A percentile compares a stretch with the other conserved stretches of the same genome.
These are phyloP conservation scores for Macropis europaea DNA, from an alignment of 2,888 invertebrate species.

Conservation along the genomic window DNA sequence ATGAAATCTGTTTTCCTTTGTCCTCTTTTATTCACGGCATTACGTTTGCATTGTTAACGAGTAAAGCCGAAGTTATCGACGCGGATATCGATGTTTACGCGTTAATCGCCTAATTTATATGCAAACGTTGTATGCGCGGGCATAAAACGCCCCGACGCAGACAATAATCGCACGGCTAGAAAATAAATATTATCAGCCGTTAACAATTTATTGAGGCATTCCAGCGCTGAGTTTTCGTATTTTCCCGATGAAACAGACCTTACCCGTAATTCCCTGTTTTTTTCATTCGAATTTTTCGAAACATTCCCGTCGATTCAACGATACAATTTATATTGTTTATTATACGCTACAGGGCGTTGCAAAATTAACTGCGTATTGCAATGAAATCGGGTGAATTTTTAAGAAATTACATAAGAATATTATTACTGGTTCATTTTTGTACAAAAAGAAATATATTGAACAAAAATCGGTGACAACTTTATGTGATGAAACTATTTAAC, in stretches of 20 bases:
- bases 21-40: neutral
- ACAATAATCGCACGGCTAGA: constrained; percentile 24
- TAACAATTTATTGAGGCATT: constrained; percentile 13
- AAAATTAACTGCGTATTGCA: no score
- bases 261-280: no score
- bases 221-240: no score
- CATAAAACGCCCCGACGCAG: constrained; percentile 10
- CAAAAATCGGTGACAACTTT: no score
- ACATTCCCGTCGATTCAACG: neutral
- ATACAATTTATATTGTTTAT: no score
- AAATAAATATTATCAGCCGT: constrained; percentile 22
- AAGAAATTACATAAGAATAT: no score
- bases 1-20: neutral
- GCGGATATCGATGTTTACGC: constrained; percentile 6
- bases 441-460: no score
- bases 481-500: no score
- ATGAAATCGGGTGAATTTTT: no score
- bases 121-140: constrained; percentile 21
- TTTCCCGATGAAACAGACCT: neutral
- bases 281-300: constrained; percentile 6
- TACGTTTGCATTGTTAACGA: constrained; percentile 9
- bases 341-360: no score
- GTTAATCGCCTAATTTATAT: constrained; percentile 44
- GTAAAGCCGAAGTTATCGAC: constrained; percentile 17
- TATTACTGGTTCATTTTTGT: no score